phyloP scores from a whole-genome alignment of 1,140 invertebrate genomes.

The Atta colombica region DNA sequence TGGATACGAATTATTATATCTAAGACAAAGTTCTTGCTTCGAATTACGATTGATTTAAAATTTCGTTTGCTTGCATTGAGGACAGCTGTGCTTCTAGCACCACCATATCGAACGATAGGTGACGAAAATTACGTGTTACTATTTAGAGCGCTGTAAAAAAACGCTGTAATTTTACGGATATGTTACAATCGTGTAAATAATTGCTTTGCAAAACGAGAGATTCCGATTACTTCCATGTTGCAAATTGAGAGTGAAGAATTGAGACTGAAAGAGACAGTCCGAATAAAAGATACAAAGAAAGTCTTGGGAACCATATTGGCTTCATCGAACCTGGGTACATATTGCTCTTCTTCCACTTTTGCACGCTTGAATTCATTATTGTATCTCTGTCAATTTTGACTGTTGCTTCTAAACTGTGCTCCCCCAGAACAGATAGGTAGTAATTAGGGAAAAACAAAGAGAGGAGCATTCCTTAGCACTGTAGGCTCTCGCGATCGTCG shows the following conservation, averaged over 20 bases:
- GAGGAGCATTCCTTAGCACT: neutral
- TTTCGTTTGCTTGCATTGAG: neutral
- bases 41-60: slow-evolving; percentile 11
- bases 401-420: slow-evolving; percentile 15
- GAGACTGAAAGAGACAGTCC: neutral
- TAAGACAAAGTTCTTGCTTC: neutral
- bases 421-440: neutral
- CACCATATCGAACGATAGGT: slow-evolving; percentile 1
- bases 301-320: neutral
- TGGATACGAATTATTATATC: neutral
- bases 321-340: slow-evolving; percentile 27
- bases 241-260: slow-evolving; percentile 13
- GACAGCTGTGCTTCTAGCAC: neutral
- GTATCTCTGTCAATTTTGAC: neutral
- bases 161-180: slow-evolving; percentile 22
- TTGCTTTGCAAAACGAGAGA: slow-evolving; percentile 60
- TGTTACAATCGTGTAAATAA: slow-evolving; percentile 76
- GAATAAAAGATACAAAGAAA: neutral
- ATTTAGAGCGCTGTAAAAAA: slow-evolving; percentile 38
- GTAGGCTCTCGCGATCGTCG: neutral
- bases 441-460: neutral
- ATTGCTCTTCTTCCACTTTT: slow-evolving; percentile 49
- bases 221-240: slow-evolving; percentile 66
- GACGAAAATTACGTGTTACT: slow-evolving; percentile 64
- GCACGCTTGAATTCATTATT: slow-evolving; percentile 29